Conservation (phyloP, 2,888 invertebrate genomes). For the Euplexia lucipara region DNA sequence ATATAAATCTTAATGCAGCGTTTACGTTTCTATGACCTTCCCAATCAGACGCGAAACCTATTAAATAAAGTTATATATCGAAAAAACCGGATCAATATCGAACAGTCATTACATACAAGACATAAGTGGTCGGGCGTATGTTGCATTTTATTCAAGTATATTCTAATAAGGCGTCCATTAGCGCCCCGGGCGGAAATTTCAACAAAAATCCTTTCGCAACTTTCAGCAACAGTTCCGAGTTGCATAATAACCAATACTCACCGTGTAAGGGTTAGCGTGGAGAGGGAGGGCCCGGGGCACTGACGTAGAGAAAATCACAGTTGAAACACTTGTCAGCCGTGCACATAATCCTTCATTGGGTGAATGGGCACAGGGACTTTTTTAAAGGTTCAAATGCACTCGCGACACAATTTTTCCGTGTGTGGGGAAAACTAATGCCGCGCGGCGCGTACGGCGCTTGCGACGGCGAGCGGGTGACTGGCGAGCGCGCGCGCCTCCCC, state of each 20-base stretch:
- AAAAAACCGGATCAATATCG: constrained; percentile 66
- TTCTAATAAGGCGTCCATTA: constrained; percentile 74
- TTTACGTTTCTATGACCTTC: constrained; percentile 68
- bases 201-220: constrained; percentile 74
- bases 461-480: constrained; percentile 86
- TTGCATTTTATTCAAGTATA: constrained; percentile 57
- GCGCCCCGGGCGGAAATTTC: constrained; percentile 72
- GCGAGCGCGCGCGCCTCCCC: constrained; percentile 74
- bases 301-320: constrained; percentile 80
- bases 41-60: constrained; percentile 56
- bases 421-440: constrained; percentile 85
- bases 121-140: constrained; percentile 36
- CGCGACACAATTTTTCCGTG: constrained; percentile 89
- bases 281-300: constrained; percentile 84
- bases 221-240: constrained; percentile 76
- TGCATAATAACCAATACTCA: constrained; percentile 72
- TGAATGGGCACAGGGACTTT: constrained; percentile 65
- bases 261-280: constrained; percentile 67
- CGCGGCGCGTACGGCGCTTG: constrained; percentile 83
- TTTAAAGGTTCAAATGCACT: constrained; percentile 70
- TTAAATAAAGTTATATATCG: constrained; percentile 53
- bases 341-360: constrained; percentile 87
- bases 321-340: constrained; percentile 84
- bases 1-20: constrained; percentile 40
- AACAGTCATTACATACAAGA: constrained; percentile 39